Evolutionary conservation across 2,797 vertebrate genomes (phyloP).

Genomic region (Iguana delicatissima): DNA sequence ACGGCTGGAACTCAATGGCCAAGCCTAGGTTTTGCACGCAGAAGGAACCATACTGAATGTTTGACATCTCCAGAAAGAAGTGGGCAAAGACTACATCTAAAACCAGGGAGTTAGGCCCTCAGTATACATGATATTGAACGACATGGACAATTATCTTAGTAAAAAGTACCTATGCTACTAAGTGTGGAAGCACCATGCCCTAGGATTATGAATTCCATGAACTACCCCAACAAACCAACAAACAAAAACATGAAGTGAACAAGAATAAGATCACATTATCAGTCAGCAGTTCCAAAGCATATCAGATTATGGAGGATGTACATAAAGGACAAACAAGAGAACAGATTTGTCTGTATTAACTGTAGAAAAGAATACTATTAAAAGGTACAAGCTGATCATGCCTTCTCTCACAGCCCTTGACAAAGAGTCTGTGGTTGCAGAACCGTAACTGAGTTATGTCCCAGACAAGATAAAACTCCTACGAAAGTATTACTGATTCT

Average conservation of each 20-base stretch:
- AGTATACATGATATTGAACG: neutral
- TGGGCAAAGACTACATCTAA: neutral
- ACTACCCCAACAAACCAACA: too few species aligned
- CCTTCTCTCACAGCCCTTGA: neutral
- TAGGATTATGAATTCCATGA: neutral
- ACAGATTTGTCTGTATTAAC: neutral
- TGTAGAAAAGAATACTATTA: neutral
- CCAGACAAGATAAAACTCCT: neutral
- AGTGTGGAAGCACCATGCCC: too few species aligned
- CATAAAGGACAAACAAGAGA: neutral
- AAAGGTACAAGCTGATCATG: neutral
- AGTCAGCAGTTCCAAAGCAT: neutral
- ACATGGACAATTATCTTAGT: neutral
- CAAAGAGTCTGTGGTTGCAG: neutral
- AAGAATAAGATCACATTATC: too few species aligned
- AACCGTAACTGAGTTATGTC: neutral
- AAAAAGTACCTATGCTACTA: too few species aligned
- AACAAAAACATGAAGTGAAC: neutral
- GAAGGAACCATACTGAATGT: neutral
- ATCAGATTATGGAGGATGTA: neutral
- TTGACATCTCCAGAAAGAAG: neutral
- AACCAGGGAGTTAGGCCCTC: neutral
- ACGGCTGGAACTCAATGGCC: too few species aligned
- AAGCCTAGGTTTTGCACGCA: too few species aligned
- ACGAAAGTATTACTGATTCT: neutral